Percentiles rank a stretch among this genome's conserved stretches.
Evolutionary conservation across 2,797 vertebrate species (phyloP).

Genomic region (Ambastaia sidthimunki): DNA sequence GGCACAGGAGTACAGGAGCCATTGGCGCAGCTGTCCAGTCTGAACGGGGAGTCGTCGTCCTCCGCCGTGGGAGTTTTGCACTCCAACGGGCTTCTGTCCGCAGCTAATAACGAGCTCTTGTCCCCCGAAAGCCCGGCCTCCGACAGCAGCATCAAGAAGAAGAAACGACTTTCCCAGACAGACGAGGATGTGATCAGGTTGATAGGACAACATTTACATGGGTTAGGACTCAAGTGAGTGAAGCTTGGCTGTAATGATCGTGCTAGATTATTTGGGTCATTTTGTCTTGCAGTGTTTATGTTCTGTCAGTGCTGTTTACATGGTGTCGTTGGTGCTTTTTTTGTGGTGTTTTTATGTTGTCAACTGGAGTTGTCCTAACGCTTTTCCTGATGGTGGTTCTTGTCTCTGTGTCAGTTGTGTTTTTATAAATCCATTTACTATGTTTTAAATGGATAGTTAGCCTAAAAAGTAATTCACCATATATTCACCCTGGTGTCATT

Average conservation of each 20-base stretch:
- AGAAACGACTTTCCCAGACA: constrained; percentile 89
- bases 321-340: background rate
- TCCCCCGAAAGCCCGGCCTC: constrained; percentile 68
- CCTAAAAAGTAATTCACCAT: no score
- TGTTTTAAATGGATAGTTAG: no score
- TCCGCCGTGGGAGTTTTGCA: constrained; percentile 73
- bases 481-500: no score
- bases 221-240: constrained; percentile 93
- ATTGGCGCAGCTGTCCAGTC: constrained; percentile 79
- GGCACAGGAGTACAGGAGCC: constrained; percentile 77
- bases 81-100: constrained; percentile 73
- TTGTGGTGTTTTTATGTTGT: background rate
- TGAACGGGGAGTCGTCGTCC: constrained; percentile 85
- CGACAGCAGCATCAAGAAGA: constrained; percentile 84
- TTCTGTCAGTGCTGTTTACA: background rate
- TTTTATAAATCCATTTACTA: no score
- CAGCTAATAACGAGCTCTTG: constrained; percentile 77
- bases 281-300: background rate
- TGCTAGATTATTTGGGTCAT: background rate
- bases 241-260: background rate
- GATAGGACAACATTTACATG: constrained; percentile 94
- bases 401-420: background rate
- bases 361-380: background rate
- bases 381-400: no score
- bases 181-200: constrained; percentile 96